Percentiles rank a stretch among this genome's conserved stretches.
Conservation (phyloP, 2,888 invertebrate species). For the Sarcophaga caerulescens region DNA sequence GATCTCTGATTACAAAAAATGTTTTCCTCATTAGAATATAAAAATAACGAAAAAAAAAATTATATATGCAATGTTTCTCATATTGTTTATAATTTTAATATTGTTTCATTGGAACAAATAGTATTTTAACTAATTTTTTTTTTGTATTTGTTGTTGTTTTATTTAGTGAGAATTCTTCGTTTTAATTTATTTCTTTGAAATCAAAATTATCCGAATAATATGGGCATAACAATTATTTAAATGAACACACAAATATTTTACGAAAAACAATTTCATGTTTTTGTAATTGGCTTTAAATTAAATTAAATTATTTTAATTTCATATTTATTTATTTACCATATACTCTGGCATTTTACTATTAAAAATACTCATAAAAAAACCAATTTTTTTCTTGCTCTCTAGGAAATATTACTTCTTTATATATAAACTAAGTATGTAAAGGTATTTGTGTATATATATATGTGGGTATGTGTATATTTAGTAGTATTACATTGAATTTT, state of each 20-base stretch:
- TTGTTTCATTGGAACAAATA: constrained; percentile 41
- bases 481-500: constrained; percentile 69
- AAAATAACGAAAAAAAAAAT: too few relatives aligned
- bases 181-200: background rate
- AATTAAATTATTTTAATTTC: background rate
- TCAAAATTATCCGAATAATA: background rate
- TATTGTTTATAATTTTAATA: background rate
- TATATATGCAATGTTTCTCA: too few relatives aligned
- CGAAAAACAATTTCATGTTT: background rate
- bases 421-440: background rate
- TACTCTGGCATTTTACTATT: background rate
- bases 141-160: background rate
- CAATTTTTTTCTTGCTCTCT: background rate
- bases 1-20: too few relatives aligned
- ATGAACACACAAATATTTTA: constrained; percentile 39
- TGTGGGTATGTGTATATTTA: background rate
- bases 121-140: too few relatives aligned
- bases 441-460: background rate
- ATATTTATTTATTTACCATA: background rate
- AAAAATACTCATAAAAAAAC: background rate
- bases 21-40: too few relatives aligned
- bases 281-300: background rate
- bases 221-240: background rate
- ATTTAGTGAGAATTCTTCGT: background rate
- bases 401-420: background rate